A percentile compares a stretch with the other conserved stretches of the same genome.
Conservation (phyloP, 2,797 vertebrate genomes). For the Sebastolobus alascanus region DNA sequence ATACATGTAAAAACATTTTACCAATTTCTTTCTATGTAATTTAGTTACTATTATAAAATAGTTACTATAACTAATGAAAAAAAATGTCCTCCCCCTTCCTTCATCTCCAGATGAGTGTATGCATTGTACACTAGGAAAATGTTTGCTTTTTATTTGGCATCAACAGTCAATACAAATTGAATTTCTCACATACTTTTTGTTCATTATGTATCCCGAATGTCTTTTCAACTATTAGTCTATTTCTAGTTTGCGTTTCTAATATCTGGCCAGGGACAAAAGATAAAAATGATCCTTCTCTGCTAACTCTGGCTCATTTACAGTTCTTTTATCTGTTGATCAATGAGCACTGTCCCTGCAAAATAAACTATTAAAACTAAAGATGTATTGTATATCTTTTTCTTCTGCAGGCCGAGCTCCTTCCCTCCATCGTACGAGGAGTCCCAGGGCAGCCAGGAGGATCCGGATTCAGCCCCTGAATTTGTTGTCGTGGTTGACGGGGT, state of each 20-base stretch:
- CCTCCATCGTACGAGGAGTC: slow-evolving; percentile 89
- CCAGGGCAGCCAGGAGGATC: slow-evolving; percentile 54
- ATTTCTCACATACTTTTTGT: not conserved
- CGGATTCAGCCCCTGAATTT: not conserved
- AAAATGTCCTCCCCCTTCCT: not conserved
- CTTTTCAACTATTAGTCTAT: not conserved
- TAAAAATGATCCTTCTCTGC: not conserved
- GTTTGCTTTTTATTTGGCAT: not conserved
- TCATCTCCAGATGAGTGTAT: not conserved
- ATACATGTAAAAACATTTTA: not conserved
- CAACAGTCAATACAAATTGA: not conserved
- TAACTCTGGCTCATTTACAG: not conserved
- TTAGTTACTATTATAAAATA: not conserved
- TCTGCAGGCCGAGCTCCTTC: slow-evolving; percentile 84
- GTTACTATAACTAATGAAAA: not conserved
- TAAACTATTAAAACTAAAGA: not conserved
- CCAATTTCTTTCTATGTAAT: not conserved
- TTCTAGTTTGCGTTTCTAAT: not conserved
- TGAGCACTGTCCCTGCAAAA: not conserved
- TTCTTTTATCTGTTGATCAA: not conserved
- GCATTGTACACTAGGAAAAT: not conserved
- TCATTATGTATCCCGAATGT: not conserved
- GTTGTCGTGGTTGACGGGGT: slow-evolving; percentile 23
- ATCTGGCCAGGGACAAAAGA: not conserved
- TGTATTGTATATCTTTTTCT: slow-evolving; percentile 1